Conservation (phyloP, 2,113 vertebrate genomes). For the Scomber scombrus region DNA sequence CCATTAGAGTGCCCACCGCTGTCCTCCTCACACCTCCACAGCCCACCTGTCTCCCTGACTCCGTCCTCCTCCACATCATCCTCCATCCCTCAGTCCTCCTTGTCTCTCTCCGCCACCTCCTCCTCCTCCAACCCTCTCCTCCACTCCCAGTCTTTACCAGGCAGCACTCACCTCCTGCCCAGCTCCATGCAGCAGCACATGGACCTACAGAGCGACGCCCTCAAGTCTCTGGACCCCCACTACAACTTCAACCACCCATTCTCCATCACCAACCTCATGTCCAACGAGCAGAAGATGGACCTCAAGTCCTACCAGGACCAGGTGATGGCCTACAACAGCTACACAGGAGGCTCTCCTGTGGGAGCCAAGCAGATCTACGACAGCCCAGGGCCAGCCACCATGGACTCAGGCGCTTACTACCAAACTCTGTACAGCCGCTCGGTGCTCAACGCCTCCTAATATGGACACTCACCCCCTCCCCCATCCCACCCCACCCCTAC, state of each 20-base stretch:
- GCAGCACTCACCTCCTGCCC: constrained; percentile 83
- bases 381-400: constrained; percentile 77
- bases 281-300: constrained; percentile 91
- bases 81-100: constrained; percentile 69
- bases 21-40: constrained; percentile 75
- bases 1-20: constrained; percentile 81
- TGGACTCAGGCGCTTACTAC: constrained; percentile 90
- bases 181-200: constrained; percentile 87
- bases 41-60: constrained; percentile 74
- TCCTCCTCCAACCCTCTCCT: constrained; percentile 79
- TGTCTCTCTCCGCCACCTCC: constrained; percentile 75
- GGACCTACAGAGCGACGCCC: constrained; percentile 89
- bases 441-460: constrained; percentile 90
- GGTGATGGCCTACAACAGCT: constrained; percentile 87
- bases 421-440: constrained; percentile 92
- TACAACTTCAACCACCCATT: constrained; percentile 96
- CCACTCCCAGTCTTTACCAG: constrained; percentile 80
- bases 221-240: constrained; percentile 91
- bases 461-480: constrained; percentile 8
- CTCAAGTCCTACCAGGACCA: constrained; percentile 90
- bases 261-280: constrained; percentile 95
- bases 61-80: constrained; percentile 77
- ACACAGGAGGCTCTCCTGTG: constrained; percentile 77
- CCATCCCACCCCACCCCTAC: neutral
- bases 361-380: constrained; percentile 88